Percentiles rank a stretch among this genome's conserved stretches.
phyloP scores from a whole-genome alignment of 2,888 invertebrate species.

The Clitarchus hookeri region DNA sequence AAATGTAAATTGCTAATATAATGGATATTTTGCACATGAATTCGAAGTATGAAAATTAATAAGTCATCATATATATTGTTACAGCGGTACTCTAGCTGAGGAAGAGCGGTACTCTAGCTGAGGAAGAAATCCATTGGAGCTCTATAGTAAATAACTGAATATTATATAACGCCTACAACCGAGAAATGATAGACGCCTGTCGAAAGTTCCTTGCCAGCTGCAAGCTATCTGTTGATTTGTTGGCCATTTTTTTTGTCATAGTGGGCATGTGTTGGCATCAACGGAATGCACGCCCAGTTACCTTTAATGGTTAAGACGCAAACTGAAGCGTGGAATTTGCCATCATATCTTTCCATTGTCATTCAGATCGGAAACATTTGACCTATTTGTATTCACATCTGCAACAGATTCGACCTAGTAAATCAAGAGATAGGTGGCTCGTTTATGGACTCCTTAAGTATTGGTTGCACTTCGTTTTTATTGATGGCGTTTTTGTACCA shows the following conservation, averaged over 20 bases:
- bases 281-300: conserved; percentile 85
- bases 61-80: too few relatives aligned
- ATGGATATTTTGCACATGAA: too few relatives aligned
- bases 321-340: conserved; percentile 86
- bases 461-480: conserved; percentile 62
- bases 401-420: conserved; percentile 32
- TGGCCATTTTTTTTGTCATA: conserved; percentile 77
- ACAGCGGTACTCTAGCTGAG: too few relatives aligned
- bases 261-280: conserved; percentile 88
- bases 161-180: too few relatives aligned
- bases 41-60: too few relatives aligned
- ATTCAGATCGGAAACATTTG: conserved; percentile 85
- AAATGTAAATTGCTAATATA: too few relatives aligned
- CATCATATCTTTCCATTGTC: conserved; percentile 80
- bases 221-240: conserved; percentile 64
- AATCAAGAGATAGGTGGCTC: conserved; percentile 54
- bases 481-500: conserved; percentile 65
- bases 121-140: too few relatives aligned
- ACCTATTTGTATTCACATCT: conserved; percentile 66
- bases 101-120: too few relatives aligned
- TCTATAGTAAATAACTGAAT: too few relatives aligned
- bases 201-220: conserved; percentile 48
- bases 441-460: conserved; percentile 61
- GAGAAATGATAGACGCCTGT: background rate
- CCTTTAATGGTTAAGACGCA: conserved; percentile 77